A percentile compares a stretch with the other conserved stretches of the same genome.
Conservation (phyloP, 2,888 invertebrate species). For the Oeneis ivallda region DNA sequence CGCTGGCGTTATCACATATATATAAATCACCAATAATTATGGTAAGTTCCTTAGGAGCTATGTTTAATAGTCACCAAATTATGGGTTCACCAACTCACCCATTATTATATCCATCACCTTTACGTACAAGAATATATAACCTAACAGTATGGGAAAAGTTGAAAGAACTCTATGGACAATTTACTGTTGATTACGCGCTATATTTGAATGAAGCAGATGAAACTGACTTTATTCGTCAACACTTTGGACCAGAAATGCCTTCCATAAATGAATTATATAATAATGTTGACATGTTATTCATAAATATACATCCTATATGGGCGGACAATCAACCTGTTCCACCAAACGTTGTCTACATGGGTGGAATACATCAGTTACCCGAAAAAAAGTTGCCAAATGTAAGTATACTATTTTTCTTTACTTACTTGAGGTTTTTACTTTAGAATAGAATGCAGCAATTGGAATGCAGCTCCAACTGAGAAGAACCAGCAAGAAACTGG, state of each 20-base stretch:
- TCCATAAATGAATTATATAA: constrained; percentile 42
- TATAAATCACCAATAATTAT: constrained; percentile 51
- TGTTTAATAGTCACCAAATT: constrained; percentile 37
- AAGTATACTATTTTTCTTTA: constrained; percentile 11
- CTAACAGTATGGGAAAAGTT: constrained; percentile 49
- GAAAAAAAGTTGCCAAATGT: constrained; percentile 60
- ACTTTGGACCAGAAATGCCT: constrained; percentile 47
- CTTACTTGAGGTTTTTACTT: too few relatives aligned
- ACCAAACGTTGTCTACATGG: constrained; percentile 61
- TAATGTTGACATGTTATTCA: constrained; percentile 60
- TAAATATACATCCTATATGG: constrained; percentile 63
- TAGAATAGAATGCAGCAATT: too few relatives aligned
- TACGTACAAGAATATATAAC: constrained; percentile 43
- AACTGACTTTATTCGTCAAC: constrained; percentile 38
- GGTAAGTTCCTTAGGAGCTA: constrained; percentile 47
- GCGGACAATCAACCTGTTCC: constrained; percentile 59
- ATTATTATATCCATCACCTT: constrained; percentile 44
- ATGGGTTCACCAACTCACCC: constrained; percentile 50
- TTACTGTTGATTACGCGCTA: constrained; percentile 15
- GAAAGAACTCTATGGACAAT: constrained; percentile 41
- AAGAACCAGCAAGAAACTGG: too few relatives aligned
- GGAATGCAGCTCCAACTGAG: too few relatives aligned
- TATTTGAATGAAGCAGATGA: constrained; percentile 32
- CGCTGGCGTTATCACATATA: constrained; percentile 49
- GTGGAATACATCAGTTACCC: constrained; percentile 63